These are phyloP conservation scores for Cisticola juncidis DNA, from an alignment of 2,113 vertebrate genomes.

Conservation along the genomic window DNA sequence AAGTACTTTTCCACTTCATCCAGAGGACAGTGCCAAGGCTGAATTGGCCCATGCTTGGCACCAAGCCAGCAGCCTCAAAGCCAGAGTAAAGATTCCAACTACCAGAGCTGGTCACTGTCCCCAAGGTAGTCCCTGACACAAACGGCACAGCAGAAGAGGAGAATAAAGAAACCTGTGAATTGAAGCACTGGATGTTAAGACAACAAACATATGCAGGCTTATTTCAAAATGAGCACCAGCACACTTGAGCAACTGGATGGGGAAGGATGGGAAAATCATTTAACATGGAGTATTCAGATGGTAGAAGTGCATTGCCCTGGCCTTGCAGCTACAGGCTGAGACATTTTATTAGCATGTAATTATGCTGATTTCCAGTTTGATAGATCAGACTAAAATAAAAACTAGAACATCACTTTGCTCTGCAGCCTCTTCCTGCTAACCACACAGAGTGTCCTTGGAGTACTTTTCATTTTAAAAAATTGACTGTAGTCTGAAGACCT, in stretches of 20 bases:
- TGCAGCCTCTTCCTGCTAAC: background rate
- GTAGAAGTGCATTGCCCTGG: background rate
- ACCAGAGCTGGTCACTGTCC: background rate
- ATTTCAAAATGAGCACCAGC: background rate
- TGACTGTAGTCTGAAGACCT: background rate
- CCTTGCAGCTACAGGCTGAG: background rate
- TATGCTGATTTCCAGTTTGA: background rate
- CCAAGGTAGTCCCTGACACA: background rate
- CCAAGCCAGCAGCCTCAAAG: background rate
- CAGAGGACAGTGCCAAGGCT: background rate
- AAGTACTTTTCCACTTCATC: background rate
- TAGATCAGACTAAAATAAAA: background rate
- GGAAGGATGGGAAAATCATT: background rate
- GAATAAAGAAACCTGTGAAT: background rate
- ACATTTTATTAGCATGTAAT: background rate
- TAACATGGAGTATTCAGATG: background rate
- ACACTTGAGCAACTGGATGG: background rate
- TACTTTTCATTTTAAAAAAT: background rate
- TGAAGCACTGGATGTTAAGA: background rate
- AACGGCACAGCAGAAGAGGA: background rate
- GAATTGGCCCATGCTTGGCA: background rate
- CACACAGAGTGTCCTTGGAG: background rate
- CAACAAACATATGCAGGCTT: background rate
- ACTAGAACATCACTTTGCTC: background rate
- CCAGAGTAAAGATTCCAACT: background rate